These are phyloP conservation scores for Aplodontia rufa DNA, from an alignment of 2,113 vertebrate species.

Conservation along the genomic window DNA sequence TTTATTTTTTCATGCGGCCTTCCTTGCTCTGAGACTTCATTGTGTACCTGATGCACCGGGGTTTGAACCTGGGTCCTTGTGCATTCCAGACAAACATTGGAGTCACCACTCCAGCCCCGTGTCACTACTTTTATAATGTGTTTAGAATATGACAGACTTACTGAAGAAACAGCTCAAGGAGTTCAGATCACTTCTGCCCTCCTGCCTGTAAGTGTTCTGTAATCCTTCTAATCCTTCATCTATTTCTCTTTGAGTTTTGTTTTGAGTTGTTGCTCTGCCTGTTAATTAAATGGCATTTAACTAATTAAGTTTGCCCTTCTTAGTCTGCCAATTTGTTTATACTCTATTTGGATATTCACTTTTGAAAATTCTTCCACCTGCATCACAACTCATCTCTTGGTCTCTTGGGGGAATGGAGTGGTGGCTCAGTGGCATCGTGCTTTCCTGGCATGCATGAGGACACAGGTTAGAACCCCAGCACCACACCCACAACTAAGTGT, in stretches of 20 bases:
- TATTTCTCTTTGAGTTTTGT: conserved; percentile 34
- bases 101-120: too few relatives aligned
- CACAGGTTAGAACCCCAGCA: too few relatives aligned
- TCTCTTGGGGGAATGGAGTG: too few relatives aligned
- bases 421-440: too few relatives aligned
- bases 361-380: background rate
- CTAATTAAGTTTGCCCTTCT: background rate
- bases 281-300: conserved; percentile 46
- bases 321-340: background rate
- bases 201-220: background rate
- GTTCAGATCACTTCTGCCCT: background rate
- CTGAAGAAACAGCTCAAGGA: background rate
- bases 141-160: conserved; percentile 19
- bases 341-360: background rate
- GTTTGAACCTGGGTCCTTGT: too few relatives aligned
- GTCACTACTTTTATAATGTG: background rate
- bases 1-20: too few relatives aligned
- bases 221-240: background rate
- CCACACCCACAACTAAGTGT: too few relatives aligned
- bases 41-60: too few relatives aligned
- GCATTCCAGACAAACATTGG: too few relatives aligned
- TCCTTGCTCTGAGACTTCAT: too few relatives aligned
- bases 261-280: background rate
- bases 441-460: too few relatives aligned
- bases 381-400: background rate